These are phyloP conservation scores for Synergus japonicus DNA, from an alignment of 2,888 invertebrate species.

Conservation along the genomic window DNA sequence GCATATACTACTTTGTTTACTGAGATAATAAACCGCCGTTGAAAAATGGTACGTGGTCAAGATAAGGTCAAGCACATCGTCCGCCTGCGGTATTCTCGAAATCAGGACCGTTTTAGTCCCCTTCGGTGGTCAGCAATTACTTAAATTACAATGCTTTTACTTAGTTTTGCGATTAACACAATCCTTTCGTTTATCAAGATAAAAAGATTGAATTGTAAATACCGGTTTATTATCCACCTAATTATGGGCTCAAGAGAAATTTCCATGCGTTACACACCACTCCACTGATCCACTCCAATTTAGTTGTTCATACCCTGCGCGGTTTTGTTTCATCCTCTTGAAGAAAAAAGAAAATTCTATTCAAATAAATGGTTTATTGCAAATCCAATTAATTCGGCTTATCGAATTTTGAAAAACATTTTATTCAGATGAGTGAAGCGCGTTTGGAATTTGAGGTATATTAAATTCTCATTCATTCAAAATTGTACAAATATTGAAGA, in stretches of 20 bases:
- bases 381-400: conserved; percentile 17
- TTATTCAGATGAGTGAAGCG: not conserved
- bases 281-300: conserved; percentile 6
- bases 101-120: not conserved
- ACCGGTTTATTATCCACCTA: not conserved
- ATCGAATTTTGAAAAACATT: conserved; percentile 1
- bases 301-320: not conserved
- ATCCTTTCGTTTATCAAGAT: conserved; percentile 19
- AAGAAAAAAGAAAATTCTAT: conserved; percentile 1
- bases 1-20: conserved; percentile 62
- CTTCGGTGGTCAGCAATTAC: conserved; percentile 37
- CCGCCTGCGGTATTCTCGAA: conserved; percentile 40
- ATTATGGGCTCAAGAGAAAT: conserved; percentile 3
- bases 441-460: not conserved
- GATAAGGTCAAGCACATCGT: conserved; percentile 54
- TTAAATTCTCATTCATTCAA: not conserved
- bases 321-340: conserved; percentile 14
- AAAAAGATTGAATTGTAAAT: conserved; percentile 6
- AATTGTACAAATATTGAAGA: not conserved
- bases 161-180: conserved; percentile 27
- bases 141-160: conserved; percentile 1
- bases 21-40: conserved; percentile 64
- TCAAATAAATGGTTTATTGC: conserved; percentile 26
- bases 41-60: conserved; percentile 63
- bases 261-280: not conserved